These are phyloP conservation scores for Koerneria pararmatus DNA, from an alignment of 2,888 invertebrate species.

Conservation along the genomic window DNA sequence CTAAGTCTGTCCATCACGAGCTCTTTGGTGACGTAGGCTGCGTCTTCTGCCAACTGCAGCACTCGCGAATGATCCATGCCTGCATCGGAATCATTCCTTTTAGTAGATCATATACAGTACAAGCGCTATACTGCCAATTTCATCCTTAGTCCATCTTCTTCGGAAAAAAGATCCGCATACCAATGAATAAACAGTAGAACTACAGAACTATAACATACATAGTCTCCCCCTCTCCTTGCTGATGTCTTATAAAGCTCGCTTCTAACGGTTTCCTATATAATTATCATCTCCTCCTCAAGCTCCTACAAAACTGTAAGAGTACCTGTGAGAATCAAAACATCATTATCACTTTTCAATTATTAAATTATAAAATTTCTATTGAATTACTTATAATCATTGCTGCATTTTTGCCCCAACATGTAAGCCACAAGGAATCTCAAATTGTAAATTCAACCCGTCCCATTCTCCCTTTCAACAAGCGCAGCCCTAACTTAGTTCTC, in stretches of 20 bases:
- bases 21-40: constrained; percentile 60
- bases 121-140: too few relatives aligned
- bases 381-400: background rate
- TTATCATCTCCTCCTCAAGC: too few relatives aligned
- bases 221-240: too few relatives aligned
- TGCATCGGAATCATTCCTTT: background rate
- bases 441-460: background rate
- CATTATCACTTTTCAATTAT: background rate
- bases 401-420: background rate
- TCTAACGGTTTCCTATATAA: too few relatives aligned
- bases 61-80: constrained; percentile 55
- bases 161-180: too few relatives aligned
- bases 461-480: constrained; percentile 4
- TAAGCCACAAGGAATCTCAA: background rate
- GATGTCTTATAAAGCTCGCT: too few relatives aligned
- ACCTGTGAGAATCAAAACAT: background rate
- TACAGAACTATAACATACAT: too few relatives aligned
- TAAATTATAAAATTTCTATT: background rate
- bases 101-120: background rate
- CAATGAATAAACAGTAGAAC: too few relatives aligned
- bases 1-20: constrained; percentile 56
- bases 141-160: too few relatives aligned
- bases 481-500: constrained; percentile 73
- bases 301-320: too few relatives aligned
- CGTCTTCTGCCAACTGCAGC: constrained; percentile 59